Conservation (phyloP, 2,888 invertebrate species). For the Zele albiditarsus region DNA sequence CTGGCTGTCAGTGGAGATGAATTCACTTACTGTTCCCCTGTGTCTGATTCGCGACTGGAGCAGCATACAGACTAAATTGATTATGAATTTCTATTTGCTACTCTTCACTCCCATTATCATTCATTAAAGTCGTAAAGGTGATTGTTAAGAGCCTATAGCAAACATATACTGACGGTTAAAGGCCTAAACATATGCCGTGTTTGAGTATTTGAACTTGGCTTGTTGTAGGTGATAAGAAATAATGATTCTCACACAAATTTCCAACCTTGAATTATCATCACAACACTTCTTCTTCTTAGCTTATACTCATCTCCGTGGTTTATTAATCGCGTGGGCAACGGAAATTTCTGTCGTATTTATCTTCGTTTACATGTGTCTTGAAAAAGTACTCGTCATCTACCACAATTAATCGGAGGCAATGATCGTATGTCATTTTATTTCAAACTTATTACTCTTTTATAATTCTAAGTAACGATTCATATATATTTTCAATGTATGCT, state of each 20-base stretch:
- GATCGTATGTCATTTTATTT: not conserved
- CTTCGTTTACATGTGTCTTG: not conserved
- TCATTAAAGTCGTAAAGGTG: constrained; percentile 14
- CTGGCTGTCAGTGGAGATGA: constrained; percentile 3
- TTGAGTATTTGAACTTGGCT: constrained; percentile 20
- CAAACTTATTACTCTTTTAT: not conserved
- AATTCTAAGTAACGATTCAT: not conserved
- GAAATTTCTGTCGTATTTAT: not conserved
- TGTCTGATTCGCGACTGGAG: not conserved
- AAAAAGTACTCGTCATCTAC: not conserved
- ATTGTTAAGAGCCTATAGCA: constrained; percentile 17
- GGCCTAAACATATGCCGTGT: constrained; percentile 7
- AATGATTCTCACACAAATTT: not conserved
- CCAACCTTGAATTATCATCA: not conserved
- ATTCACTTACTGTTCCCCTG: not conserved
- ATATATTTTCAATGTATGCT: not conserved
- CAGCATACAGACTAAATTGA: constrained; percentile 6
- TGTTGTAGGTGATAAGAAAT: constrained; percentile 27
- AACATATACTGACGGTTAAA: constrained; percentile 2
- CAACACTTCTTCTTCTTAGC: not conserved
- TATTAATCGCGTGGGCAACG: not conserved
- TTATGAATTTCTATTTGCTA: constrained; percentile 23
- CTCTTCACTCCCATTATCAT: constrained; percentile 20
- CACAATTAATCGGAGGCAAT: not conserved
- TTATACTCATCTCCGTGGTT: not conserved